Conservation (phyloP, 2,113 vertebrate genomes). For the Pachyramphus minor region DNA sequence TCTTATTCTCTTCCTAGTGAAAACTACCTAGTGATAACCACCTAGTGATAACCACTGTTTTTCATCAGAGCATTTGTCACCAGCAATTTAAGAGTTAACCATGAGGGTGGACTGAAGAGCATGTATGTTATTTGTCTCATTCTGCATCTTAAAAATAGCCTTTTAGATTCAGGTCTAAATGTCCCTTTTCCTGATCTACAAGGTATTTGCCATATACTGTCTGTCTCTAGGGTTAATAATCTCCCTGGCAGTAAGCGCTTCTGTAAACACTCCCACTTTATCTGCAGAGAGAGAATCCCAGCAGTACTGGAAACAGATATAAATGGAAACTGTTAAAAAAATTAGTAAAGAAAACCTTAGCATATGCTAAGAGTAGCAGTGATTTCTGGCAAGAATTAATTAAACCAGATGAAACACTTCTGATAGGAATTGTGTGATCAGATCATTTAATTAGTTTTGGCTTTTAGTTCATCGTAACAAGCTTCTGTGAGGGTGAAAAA, state of each 20-base stretch:
- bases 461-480: conserved; percentile 62
- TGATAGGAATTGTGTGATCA: conserved; percentile 69
- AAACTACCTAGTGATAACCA: no score
- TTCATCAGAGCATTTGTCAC: background rate
- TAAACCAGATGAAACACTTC: conserved; percentile 68
- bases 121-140: background rate
- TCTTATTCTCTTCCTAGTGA: background rate
- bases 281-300: conserved; percentile 32
- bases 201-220: background rate
- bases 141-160: background rate
- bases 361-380: conserved; percentile 53
- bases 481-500: conserved; percentile 65
- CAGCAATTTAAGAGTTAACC: conserved; percentile 4
- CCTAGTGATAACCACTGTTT: no score
- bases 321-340: conserved; percentile 51
- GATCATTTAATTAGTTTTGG: conserved; percentile 68
- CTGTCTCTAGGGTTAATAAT: conserved; percentile 11
- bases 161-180: background rate
- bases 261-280: conserved; percentile 36
- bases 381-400: conserved; percentile 70
- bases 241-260: background rate
- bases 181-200: background rate
- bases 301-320: conserved; percentile 8
- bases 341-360: background rate
- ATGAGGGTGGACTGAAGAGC: background rate